Percentiles rank a stretch among this genome's conserved stretches.
Conservation (phyloP, 2,888 invertebrate genomes). For the Axea sp. region DNA sequence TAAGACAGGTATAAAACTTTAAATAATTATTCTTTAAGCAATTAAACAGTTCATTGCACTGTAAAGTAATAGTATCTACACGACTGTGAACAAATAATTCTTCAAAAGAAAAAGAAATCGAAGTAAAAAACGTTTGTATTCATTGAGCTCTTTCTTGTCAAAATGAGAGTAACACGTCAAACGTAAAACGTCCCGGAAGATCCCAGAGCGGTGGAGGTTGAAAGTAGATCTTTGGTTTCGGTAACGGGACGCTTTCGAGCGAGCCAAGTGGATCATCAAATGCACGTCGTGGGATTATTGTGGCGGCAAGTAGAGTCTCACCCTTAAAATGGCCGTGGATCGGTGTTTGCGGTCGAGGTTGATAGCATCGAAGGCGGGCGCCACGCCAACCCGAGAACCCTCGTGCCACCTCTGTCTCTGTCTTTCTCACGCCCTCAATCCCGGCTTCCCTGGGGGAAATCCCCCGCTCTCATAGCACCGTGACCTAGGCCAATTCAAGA, state of each 20-base stretch:
- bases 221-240: slow-evolving; percentile 33
- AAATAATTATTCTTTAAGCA: no score
- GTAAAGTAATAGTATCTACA: no score
- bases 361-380: slow-evolving; percentile 75
- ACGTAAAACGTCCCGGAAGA: neutral
- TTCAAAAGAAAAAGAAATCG: no score
- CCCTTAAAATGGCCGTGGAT: slow-evolving; percentile 74
- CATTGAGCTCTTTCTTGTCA: neutral
- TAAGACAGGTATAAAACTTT: no score
- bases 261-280: slow-evolving; percentile 59
- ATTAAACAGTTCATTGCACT: no score
- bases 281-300: slow-evolving; percentile 52
- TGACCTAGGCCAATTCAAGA: slow-evolving; percentile 67
- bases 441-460: slow-evolving; percentile 39
- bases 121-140: no score
- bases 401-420: slow-evolving; percentile 54
- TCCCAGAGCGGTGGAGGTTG: slow-evolving; percentile 17
- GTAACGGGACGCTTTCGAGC: slow-evolving; percentile 43
- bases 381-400: slow-evolving; percentile 69
- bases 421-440: slow-evolving; percentile 58
- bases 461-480: slow-evolving; percentile 65
- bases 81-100: no score
- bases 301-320: slow-evolving; percentile 59
- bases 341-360: slow-evolving; percentile 75
- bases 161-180: slow-evolving; percentile 9